A percentile compares a stretch with the other conserved stretches of the same genome.
Conservation (phyloP, 2,113 vertebrate genomes). For the Anguilla rostrata region DNA sequence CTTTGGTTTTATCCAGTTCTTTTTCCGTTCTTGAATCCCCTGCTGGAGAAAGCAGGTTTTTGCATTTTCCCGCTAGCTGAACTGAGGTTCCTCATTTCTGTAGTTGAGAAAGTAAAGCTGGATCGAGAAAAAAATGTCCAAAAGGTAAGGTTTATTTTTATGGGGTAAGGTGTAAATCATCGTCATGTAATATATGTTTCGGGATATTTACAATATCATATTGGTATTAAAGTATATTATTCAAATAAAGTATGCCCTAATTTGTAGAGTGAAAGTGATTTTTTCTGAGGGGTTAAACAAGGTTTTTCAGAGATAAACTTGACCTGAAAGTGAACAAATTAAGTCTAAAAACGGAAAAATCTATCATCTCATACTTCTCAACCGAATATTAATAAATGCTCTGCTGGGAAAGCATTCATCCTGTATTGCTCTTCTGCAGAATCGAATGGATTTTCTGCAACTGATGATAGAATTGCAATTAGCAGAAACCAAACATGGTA, state of each 20-base stretch:
- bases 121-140: constrained; percentile 37
- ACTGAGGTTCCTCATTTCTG: constrained; percentile 56
- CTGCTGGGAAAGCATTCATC: neutral
- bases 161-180: neutral
- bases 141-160: constrained; percentile 36
- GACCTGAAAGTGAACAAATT: too few relatives aligned
- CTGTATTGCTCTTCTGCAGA: constrained; percentile 49
- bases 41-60: constrained; percentile 67
- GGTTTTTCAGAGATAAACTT: too few relatives aligned
- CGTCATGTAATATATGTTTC: neutral
- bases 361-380: neutral
- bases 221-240: neutral
- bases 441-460: constrained; percentile 74
- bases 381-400: neutral
- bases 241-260: neutral
- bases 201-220: neutral
- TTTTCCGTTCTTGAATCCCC: constrained; percentile 60
- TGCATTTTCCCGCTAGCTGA: constrained; percentile 52
- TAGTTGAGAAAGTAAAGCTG: constrained; percentile 67
- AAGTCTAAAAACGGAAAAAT: neutral
- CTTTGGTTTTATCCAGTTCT: constrained; percentile 54
- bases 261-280: neutral
- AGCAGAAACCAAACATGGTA: constrained; percentile 32
- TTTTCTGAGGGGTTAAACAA: neutral
- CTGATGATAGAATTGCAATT: constrained; percentile 75